These are phyloP conservation scores for Smittia sp. DNA, from an alignment of 2,888 invertebrate genomes.

Conservation along the genomic window DNA sequence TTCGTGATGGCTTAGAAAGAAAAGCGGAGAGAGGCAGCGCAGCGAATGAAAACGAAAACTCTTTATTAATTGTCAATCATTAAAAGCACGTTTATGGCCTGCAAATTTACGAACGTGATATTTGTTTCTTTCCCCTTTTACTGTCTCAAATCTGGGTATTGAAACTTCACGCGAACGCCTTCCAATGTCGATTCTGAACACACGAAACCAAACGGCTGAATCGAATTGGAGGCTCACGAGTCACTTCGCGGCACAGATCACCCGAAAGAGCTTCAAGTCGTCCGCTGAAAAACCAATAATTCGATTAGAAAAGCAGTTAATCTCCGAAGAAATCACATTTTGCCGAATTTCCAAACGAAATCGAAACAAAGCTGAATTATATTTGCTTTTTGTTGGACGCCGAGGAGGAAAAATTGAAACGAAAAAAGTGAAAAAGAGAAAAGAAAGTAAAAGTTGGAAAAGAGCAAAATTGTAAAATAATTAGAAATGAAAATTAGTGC, in stretches of 20 bases:
- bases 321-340: neutral
- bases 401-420: constrained; percentile 25
- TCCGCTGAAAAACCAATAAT: neutral
- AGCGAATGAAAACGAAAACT: constrained; percentile 5
- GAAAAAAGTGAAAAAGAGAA: constrained; percentile 38
- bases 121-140: constrained; percentile 16
- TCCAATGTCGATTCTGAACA: neutral
- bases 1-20: constrained; percentile 26
- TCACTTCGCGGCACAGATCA: too few species aligned
- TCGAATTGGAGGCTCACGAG: neutral
- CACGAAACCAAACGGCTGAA: neutral
- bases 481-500: constrained; percentile 42
- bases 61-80: constrained; percentile 36
- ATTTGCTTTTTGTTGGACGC: neutral
- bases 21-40: neutral
- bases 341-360: neutral
- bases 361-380: constrained; percentile 9
- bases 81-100: constrained; percentile 35
- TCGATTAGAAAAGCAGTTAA: neutral
- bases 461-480: constrained; percentile 41
- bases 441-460: constrained; percentile 42
- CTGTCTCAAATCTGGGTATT: neutral
- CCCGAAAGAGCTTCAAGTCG: too few species aligned
- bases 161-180: constrained; percentile 14
- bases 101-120: constrained; percentile 37